Evolutionary conservation across 2,797 vertebrate species (phyloP).

Genomic region (Pterois miles): DNA sequence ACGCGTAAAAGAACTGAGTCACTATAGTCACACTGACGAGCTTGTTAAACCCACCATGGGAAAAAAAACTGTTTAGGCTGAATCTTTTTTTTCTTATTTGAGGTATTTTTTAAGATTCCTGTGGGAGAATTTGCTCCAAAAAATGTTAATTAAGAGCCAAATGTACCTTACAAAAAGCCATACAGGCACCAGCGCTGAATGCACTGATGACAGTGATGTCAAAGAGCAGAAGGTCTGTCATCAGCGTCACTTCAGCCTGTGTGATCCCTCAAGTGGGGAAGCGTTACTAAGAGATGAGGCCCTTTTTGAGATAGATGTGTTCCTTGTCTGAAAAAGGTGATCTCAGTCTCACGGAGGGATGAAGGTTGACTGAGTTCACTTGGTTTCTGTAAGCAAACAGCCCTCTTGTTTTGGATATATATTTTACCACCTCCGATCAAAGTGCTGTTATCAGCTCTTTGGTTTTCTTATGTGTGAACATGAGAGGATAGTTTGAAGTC

Average conservation of each 20-base stretch:
- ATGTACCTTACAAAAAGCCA: not conserved
- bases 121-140: not conserved
- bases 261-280: slow-evolving; percentile 52
- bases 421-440: slow-evolving; percentile 58
- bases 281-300: slow-evolving; percentile 52
- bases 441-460: slow-evolving; percentile 57
- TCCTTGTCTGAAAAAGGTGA: slow-evolving; percentile 40
- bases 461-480: slow-evolving; percentile 37
- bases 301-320: slow-evolving; percentile 46
- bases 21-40: slow-evolving; percentile 33
- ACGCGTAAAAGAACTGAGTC: slow-evolving; percentile 33
- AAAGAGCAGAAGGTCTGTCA: slow-evolving; percentile 63
- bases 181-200: not conserved
- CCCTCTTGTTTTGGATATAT: slow-evolving; percentile 61
- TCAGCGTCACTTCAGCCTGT: slow-evolving; percentile 59
- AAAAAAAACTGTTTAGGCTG: not conserved
- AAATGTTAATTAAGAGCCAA: not conserved
- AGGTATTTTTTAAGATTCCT: not conserved
- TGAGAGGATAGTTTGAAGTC: slow-evolving; percentile 11
- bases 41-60: slow-evolving; percentile 33
- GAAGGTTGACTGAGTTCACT: slow-evolving; percentile 52
- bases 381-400: slow-evolving; percentile 54
- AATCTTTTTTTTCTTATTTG: not conserved
- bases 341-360: slow-evolving; percentile 36
- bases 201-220: slow-evolving; percentile 52